Evolutionary conservation across 1,140 invertebrate species (phyloP).

Genomic region (Linepithema humile): DNA sequence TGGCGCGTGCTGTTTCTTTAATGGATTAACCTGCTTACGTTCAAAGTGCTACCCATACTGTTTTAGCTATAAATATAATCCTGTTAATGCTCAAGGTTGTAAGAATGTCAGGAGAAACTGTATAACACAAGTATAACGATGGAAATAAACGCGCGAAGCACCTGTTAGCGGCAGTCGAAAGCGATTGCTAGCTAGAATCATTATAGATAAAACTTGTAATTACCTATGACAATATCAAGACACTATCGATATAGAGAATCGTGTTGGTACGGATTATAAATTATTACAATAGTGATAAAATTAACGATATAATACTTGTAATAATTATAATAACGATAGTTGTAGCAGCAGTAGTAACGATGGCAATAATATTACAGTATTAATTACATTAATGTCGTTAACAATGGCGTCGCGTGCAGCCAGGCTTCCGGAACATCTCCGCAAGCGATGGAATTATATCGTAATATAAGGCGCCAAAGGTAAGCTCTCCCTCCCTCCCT

Average conservation of each 20-base stretch:
- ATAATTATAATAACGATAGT: constrained; percentile 76
- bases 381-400: constrained; percentile 78
- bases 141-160: constrained; percentile 16
- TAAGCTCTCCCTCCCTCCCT: constrained; percentile 17
- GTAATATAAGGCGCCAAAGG: constrained; percentile 54
- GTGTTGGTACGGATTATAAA: constrained; percentile 71
- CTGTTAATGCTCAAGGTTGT: neutral
- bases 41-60: neutral
- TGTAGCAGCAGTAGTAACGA: constrained; percentile 77
- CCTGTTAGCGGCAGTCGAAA: neutral
- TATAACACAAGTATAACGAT: neutral
- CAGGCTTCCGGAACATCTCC: constrained; percentile 63
- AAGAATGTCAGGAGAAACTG: neutral
- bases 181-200: neutral
- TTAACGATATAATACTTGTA: constrained; percentile 77
- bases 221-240: constrained; percentile 62
- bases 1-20: constrained; percentile 43
- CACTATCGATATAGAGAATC: constrained; percentile 57
- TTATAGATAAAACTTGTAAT: constrained; percentile 61
- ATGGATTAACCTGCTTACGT: constrained; percentile 11
- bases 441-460: constrained; percentile 65
- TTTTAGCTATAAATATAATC: neutral
- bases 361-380: constrained; percentile 80
- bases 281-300: constrained; percentile 73
- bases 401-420: constrained; percentile 70